Percentiles rank a stretch among this genome's conserved stretches.
phyloP scores from a whole-genome alignment of 2,797 vertebrate genomes.

The Simalia tracyae region DNA sequence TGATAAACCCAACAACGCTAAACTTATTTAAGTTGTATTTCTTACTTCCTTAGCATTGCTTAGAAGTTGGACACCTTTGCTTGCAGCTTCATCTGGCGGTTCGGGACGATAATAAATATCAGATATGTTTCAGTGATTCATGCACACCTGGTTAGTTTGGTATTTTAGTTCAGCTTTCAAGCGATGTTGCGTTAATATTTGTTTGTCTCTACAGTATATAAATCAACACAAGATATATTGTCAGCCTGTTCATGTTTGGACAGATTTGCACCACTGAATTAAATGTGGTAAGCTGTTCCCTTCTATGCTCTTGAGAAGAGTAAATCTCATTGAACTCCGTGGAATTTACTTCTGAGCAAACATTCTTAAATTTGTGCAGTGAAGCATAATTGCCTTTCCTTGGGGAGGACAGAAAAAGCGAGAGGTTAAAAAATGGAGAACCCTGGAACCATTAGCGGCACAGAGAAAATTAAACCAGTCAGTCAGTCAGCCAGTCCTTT shows the following conservation, averaged over 20 bases:
- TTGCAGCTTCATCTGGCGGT: slow-evolving; percentile 28
- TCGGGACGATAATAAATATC: slow-evolving; percentile 42
- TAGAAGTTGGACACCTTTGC: slow-evolving; percentile 41
- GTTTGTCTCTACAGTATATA: slow-evolving; percentile 13
- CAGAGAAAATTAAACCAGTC: not conserved
- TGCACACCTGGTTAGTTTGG: not conserved
- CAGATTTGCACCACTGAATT: not conserved
- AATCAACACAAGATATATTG: slow-evolving; percentile 23
- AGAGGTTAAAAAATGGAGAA: not conserved
- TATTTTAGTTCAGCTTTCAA: slow-evolving; percentile 9
- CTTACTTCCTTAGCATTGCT: slow-evolving; percentile 45
- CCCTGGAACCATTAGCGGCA: not conserved
- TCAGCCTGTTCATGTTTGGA: not conserved
- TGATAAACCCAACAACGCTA: slow-evolving; percentile 6
- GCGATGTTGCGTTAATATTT: slow-evolving; percentile 21
- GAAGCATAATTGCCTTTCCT: not conserved
- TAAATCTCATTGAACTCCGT: not conserved
- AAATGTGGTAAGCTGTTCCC: not conserved
- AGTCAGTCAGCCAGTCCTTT: not conserved
- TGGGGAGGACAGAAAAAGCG: not conserved
- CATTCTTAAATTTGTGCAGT: not conserved
- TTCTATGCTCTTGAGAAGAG: not conserved
- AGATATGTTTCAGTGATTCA: not conserved
- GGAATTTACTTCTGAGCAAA: not conserved
- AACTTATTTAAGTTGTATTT: slow-evolving; percentile 13